These are phyloP conservation scores for Sicus ferrugineus DNA, from an alignment of 2,888 invertebrate species.

Conservation along the genomic window DNA sequence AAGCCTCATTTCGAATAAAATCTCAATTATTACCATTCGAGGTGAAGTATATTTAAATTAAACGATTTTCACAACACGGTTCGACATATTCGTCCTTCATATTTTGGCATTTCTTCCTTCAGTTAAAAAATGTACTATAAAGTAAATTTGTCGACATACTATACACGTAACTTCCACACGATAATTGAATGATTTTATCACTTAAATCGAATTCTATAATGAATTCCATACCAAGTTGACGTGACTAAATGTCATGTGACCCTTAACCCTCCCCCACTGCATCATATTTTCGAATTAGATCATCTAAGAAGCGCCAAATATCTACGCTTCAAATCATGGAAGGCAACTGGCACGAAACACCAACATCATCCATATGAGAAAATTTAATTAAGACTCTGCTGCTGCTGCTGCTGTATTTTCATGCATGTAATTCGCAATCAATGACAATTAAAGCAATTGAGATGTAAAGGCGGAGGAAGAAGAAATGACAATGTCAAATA, in stretches of 20 bases:
- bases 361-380: neutral
- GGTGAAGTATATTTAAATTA: too few relatives aligned
- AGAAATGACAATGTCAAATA: neutral
- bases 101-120: too few relatives aligned
- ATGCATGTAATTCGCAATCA: neutral
- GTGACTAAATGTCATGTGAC: constrained; percentile 12
- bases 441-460: constrained; percentile 11
- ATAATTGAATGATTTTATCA: neutral
- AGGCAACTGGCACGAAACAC: neutral
- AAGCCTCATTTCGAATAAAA: too few relatives aligned
- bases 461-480: neutral
- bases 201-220: neutral
- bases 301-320: neutral
- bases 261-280: neutral
- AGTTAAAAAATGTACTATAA: too few relatives aligned
- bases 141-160: neutral
- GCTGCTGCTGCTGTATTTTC: neutral
- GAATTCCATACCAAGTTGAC: neutral
- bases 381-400: constrained; percentile 2
- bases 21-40: too few relatives aligned
- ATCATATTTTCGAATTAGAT: neutral
- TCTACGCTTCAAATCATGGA: neutral
- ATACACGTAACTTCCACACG: neutral
- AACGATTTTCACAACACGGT: too few relatives aligned
- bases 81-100: too few relatives aligned